Percentiles rank a stretch among this genome's conserved stretches.
Conservation (phyloP, 2,113 vertebrate species). For the Halichoerus grypus region DNA sequence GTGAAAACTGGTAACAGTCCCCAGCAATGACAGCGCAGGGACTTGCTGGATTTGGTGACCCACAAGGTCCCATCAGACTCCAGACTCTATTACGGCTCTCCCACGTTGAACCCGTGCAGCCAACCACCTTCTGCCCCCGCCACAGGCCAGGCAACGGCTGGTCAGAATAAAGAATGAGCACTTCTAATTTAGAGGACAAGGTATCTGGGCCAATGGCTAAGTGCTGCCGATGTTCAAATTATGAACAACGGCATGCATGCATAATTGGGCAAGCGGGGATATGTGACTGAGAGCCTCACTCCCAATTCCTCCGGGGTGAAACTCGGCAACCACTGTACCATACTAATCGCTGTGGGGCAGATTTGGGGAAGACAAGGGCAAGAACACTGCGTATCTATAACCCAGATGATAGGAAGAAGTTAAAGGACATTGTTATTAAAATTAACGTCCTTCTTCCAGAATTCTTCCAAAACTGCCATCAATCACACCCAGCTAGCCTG, state of each 20-base stretch:
- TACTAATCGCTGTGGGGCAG: too few relatives aligned
- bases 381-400: background rate
- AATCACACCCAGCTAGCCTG: too few relatives aligned
- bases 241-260: fast-evolving
- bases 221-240: fast-evolving
- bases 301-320: fast-evolving
- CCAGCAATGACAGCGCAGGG: fast-evolving
- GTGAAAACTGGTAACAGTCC: background rate
- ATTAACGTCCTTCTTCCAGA: background rate
- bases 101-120: fast-evolving
- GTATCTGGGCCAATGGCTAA: fast-evolving
- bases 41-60: fast-evolving
- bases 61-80: fast-evolving
- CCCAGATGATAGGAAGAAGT: background rate
- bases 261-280: fast-evolving
- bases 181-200: background rate
- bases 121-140: background rate
- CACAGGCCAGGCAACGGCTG: background rate
- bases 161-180: background rate
- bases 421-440: background rate
- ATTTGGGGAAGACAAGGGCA: background rate
- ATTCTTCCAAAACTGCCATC: background rate
- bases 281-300: fast-evolving
- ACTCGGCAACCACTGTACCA: fast-evolving
- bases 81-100: background rate